phyloP scores from a whole-genome alignment of 2,888 invertebrate genomes.

The Endotricha flammealis region DNA sequence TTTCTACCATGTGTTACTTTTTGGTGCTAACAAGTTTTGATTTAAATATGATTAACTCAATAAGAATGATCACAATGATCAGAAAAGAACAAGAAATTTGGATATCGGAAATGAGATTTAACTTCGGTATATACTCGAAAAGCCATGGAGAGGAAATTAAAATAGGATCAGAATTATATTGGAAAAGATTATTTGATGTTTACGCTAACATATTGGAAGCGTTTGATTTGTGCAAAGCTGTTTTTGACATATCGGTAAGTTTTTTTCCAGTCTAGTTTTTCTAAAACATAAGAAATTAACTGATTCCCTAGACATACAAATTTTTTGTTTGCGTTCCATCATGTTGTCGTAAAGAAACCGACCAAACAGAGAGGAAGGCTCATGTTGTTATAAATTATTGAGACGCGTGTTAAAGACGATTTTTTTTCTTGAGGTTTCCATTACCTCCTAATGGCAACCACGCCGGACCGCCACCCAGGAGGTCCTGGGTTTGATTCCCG shows the following conservation, averaged over 20 bases:
- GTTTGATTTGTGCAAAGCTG: background rate
- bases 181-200: background rate
- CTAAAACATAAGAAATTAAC: too few species aligned
- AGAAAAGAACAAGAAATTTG: background rate
- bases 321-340: too few species aligned
- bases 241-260: background rate
- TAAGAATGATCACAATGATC: background rate
- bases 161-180: background rate
- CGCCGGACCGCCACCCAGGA: too few species aligned
- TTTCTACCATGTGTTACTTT: background rate
- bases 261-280: too few species aligned
- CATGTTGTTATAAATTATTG: too few species aligned
- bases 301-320: too few species aligned
- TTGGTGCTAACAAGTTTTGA: background rate
- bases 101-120: background rate
- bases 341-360: too few species aligned
- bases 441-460: too few species aligned
- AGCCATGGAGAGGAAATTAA: background rate
- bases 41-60: background rate
- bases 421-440: too few species aligned
- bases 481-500: too few species aligned
- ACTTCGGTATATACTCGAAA: background rate
- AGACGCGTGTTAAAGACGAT: too few species aligned
- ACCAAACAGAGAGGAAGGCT: too few species aligned
- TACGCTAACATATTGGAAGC: background rate